phyloP scores from a whole-genome alignment of 2,113 vertebrate species.

The Hippocampus zosterae region DNA sequence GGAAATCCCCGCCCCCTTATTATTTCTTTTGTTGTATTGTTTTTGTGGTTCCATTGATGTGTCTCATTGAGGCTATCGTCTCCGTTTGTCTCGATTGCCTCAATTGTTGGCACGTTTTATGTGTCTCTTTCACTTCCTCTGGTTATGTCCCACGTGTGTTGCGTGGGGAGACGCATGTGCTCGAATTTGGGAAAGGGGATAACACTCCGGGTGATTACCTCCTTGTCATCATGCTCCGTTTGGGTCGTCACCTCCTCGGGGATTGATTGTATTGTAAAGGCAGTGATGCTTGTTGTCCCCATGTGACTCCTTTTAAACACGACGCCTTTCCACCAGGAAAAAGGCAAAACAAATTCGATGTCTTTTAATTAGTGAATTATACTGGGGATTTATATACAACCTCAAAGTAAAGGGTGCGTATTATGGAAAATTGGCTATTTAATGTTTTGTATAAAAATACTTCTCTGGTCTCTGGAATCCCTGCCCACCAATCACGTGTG shows the following conservation, averaged over 20 bases:
- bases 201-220: conserved; percentile 64
- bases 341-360: conserved; percentile 1
- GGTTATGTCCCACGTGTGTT: not conserved
- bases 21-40: conserved; percentile 16
- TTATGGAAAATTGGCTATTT: not conserved
- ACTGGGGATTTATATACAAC: not conserved
- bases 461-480: not conserved
- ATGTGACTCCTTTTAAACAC: conserved; percentile 31
- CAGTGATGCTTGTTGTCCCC: conserved; percentile 42
- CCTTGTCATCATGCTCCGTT: conserved; percentile 62
- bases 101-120: not conserved
- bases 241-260: conserved; percentile 48
- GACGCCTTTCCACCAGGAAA: conserved; percentile 9
- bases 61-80: conserved; percentile 1
- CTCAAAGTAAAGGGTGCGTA: too few species aligned
- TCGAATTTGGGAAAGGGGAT: conserved; percentile 5
- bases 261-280: conserved; percentile 56
- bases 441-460: not conserved
- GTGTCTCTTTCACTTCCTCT: not conserved
- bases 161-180: not conserved
- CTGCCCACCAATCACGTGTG: not conserved
- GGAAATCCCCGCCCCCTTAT: conserved; percentile 29
- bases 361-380: not conserved
- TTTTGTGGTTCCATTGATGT: conserved; percentile 15
- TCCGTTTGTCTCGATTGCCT: not conserved